phyloP scores from a whole-genome alignment of 2,888 invertebrate species.

The Anthophora plumipes region DNA sequence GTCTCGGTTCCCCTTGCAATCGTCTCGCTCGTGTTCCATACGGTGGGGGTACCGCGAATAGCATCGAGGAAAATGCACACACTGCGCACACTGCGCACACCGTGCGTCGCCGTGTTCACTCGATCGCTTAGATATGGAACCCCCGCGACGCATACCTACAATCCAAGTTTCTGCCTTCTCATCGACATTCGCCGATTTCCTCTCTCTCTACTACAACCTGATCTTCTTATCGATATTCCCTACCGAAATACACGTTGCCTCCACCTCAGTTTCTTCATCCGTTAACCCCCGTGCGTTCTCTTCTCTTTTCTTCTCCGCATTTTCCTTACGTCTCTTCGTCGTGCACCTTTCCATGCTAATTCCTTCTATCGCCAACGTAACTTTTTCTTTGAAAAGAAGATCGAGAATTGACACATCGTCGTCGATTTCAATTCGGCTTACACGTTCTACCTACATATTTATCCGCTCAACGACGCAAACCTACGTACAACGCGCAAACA shows the following conservation, averaged over 20 bases:
- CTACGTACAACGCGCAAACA: neutral
- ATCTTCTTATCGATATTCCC: neutral
- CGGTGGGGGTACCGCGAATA: constrained; percentile 45
- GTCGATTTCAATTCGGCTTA: too few species aligned
- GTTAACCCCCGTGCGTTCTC: too few species aligned
- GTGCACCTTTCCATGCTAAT: neutral
- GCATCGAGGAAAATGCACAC: constrained; percentile 51
- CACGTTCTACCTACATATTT: too few species aligned
- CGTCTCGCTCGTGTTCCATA: neutral
- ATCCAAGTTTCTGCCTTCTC: too few species aligned
- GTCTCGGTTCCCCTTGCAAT: constrained; percentile 14
- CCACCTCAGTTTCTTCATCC: neutral
- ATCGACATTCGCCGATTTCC: too few species aligned
- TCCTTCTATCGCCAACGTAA: too few species aligned
- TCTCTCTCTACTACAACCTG: neutral
- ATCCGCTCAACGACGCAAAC: neutral
- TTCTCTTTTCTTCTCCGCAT: neutral
- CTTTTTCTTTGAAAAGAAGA: too few species aligned
- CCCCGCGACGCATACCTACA: neutral
- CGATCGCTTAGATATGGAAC: constrained; percentile 3
- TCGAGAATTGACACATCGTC: too few species aligned
- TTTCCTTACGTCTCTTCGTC: neutral
- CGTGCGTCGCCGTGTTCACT: constrained; percentile 4
- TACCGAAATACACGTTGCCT: neutral
- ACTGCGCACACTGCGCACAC: constrained; percentile 21